Base-by-base conservation (phyloP, 92 coral and sea anemone genomes). In the Bergia puertoricense region DNA sequence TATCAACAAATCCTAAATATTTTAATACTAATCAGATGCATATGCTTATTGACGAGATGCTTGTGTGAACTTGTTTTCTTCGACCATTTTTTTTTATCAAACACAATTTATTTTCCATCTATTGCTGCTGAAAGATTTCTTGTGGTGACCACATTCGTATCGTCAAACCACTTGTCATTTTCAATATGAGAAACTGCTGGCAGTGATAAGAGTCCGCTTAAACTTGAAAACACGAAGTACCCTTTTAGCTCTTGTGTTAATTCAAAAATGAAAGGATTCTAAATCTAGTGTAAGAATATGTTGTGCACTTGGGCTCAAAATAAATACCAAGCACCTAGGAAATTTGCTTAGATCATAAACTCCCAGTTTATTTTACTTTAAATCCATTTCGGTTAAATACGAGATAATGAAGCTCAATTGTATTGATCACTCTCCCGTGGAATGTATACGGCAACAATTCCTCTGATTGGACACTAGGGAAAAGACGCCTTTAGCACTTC, bases 401-500 rank as follows among this genome's bases (percentile, higher is more conserved):
- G 79, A 71, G 79, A 69, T 84, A 84, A 84, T 84, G 79, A 84
- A 71, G 65, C 39, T 15, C 87, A 37, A 71, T 84, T 48, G 87
- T 46, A 23, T 56, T 71, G 5, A 45, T 10, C 67, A 75, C 77
- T 6, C 87, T 68, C 87, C 76, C 30, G 30, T 69, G 22, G 87
- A 54, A 72, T 37, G 46, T 71, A 76, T 46, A 23, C 5, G 72
- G 75, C 77, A 84, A 57, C 79, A 71, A 36, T 84, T 54, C 42
- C 59, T 30, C 74, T 84, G 79, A 84, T 84, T 84, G 79, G 87
- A 37, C 1, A 45, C 4, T 48, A 37, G 15, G 23, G 42, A 50
- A 46, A 68, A 15, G 43, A 84, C 23, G 30, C 68, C 79, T 30
- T 84, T 45, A 46, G 23, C 68, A 66, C 51, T 37, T 44, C 18